Evolutionary conservation across 2,888 invertebrate genomes (phyloP), one percentile per base, ranked within the genome.

Genomic region (Blastobasis lacticolella): DNA sequence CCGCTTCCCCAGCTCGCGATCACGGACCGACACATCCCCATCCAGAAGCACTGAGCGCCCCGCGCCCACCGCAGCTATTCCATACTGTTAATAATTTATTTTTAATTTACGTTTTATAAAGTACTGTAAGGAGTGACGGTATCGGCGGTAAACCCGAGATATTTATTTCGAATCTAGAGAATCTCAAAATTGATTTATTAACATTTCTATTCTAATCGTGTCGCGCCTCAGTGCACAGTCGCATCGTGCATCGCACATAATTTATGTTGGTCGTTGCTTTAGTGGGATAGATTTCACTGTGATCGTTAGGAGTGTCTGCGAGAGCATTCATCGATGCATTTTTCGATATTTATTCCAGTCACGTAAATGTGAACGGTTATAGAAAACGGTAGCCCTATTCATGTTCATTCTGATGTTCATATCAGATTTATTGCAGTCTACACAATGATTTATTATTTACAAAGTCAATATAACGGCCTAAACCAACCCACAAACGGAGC

Each of bases 1-100:
- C 98, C 98, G 4, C 90, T 99, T 74, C 98, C 98, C 38, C 94
- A 96, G 54, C 90, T 95, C 60, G 93, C 92, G 58, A 90, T 92
- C 66, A 94, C 94, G 63, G 95, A 95, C 82, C 93, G 93, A 75
- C 90, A 93, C 82, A 95, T 95, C 89, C 94, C 95, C 69, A 95
- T 95, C 70, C 93, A 94, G 73, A 88, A 87, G 71, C 87, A 88
- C 75, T 88, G 86, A 88, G 73, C 68, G 62, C 69, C 64, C 64
- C 61, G 61, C 61, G 55, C 60, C 64, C 75, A 73, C 78, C 73
- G 75, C 81, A 80, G 81, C 84, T 84, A 87, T 88, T 87, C 87
- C 87, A 87, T 85, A 81, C 80, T 81, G 81, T 81, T 84, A 86
- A 80, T 86, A 78, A 86, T 86, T 87, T 88, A 86, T 87, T 86